Evolutionary conservation across 2,113 vertebrate genomes (phyloP).

Genomic region (Pygathrix nemaeus): DNA sequence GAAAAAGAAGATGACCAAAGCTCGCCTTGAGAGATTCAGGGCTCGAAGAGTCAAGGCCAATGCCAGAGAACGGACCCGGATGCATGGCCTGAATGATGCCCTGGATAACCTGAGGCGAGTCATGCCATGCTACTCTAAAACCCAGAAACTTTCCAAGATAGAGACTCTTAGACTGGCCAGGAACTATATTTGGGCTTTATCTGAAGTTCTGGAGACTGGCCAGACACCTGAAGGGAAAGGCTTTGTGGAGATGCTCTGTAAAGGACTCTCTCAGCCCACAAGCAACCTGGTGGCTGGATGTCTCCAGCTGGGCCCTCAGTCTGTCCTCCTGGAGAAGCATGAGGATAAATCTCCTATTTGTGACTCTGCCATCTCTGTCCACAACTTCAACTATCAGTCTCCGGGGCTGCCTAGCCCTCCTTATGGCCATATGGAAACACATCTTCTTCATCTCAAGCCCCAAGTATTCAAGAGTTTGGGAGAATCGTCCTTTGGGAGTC

Average conservation of each 20-base stretch:
- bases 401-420: constrained; percentile 96
- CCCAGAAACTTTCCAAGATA: constrained; percentile 98
- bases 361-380: constrained; percentile 76
- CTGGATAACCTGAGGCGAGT: constrained; percentile 94
- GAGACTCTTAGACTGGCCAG: constrained; percentile 95
- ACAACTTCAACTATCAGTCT: constrained; percentile 92
- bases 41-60: constrained; percentile 95
- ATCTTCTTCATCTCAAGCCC: constrained; percentile 92
- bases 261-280: constrained; percentile 98
- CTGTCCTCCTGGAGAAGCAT: constrained; percentile 88
- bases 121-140: constrained; percentile 99
- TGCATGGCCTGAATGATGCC: constrained; percentile 97
- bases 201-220: constrained; percentile 94
- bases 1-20: constrained; percentile 99
- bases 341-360: constrained; percentile 88
- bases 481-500: constrained; percentile 86
- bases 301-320: constrained; percentile 90
- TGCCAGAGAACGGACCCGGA: constrained; percentile 93
- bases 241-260: constrained; percentile 97
- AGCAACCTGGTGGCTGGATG: constrained; percentile 98
- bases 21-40: constrained; percentile 93
- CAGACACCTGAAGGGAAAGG: constrained; percentile 93
- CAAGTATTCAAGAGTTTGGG: constrained; percentile 88
- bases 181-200: constrained; percentile 99
- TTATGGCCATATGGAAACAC: constrained; percentile 94